A percentile compares a stretch with the other conserved stretches of the same genome.
Conservation (phyloP, 2,797 vertebrate species). For the Melanotaenia maccullochi region DNA sequence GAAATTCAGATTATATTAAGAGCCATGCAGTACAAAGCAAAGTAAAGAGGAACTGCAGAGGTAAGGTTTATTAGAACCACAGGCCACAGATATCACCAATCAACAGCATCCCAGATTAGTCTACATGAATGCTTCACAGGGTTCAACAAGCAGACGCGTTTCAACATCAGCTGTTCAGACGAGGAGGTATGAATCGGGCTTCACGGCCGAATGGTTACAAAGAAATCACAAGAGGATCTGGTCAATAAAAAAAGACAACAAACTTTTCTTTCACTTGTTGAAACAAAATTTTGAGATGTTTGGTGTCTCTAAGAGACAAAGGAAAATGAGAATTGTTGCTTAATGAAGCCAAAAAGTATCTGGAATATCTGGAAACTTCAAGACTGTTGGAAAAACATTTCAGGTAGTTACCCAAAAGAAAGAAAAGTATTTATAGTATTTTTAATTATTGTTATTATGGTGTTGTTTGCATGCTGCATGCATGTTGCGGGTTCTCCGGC, state of each 20-base stretch:
- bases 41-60: neutral
- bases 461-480: too few relatives aligned
- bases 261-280: neutral
- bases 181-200: neutral
- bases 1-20: neutral
- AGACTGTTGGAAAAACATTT: neutral
- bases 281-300: neutral
- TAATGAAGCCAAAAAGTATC: too few relatives aligned
- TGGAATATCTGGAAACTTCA: neutral
- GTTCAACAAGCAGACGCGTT: neutral
- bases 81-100: neutral
- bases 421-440: neutral
- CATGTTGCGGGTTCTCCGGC: too few relatives aligned
- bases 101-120: neutral
- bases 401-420: neutral
- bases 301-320: neutral
- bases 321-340: neutral
- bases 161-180: neutral
- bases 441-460: too few relatives aligned
- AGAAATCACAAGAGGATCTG: neutral
- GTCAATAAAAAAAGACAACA: neutral
- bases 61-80: neutral
- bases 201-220: neutral
- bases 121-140: constrained; percentile 3
- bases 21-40: neutral